These are phyloP conservation scores for Zonotrichia leucophrys DNA, from an alignment of 2,113 vertebrate genomes.

Conservation along the genomic window DNA sequence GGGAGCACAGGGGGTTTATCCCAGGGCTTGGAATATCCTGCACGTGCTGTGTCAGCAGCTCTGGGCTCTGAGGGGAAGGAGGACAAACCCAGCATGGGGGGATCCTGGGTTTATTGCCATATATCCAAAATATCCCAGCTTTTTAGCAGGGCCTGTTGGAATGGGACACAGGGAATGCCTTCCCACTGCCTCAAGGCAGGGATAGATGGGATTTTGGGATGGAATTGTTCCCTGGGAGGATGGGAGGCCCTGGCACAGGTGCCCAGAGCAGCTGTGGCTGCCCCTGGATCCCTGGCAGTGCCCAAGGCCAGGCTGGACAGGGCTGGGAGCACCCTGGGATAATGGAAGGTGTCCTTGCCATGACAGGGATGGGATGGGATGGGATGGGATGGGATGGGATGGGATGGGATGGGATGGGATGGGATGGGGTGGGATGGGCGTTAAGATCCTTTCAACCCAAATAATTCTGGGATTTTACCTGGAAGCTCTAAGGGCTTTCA, in stretches of 20 bases:
- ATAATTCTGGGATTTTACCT: background rate
- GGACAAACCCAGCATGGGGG: background rate
- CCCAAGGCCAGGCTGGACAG: no score
- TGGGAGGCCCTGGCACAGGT: background rate
- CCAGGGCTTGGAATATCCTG: background rate
- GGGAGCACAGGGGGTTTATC: background rate
- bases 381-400: rapidly evolving
- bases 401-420: no score
- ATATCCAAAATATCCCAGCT: background rate
- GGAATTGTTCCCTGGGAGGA: background rate
- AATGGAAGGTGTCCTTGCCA: background rate
- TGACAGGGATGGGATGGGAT: background rate
- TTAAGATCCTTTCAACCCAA: background rate
- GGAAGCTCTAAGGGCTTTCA: background rate
- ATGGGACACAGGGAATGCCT: background rate
- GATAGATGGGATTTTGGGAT: background rate
- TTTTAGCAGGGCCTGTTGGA: background rate
- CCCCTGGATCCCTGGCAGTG: background rate
- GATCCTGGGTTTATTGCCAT: background rate
- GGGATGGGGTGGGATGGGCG: rapidly evolving
- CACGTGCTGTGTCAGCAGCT: background rate
- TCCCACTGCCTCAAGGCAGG: background rate
- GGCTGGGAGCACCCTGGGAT: rapidly evolving
- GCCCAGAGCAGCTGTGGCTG: no score
- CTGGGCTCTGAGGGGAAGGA: background rate